phyloP scores from a whole-genome alignment of 2,113 vertebrate species.

The Xenotilapia flavipinnis region DNA sequence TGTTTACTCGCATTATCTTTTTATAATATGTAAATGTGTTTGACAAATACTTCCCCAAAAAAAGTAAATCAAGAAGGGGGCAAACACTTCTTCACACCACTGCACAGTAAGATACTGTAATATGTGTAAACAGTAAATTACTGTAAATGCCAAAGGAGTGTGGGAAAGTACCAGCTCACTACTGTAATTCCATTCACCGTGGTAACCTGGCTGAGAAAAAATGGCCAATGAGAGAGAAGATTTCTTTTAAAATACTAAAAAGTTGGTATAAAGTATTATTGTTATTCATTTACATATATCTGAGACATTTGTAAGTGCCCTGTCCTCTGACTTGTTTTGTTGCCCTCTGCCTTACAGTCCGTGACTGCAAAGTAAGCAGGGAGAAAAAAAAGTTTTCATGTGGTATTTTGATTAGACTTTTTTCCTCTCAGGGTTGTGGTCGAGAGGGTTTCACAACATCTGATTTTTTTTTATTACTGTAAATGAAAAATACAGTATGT shows the following conservation, averaged over 20 bases:
- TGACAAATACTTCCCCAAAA: background rate
- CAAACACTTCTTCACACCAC: background rate
- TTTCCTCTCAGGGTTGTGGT: background rate
- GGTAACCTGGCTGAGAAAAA: background rate
- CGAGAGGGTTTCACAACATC: background rate
- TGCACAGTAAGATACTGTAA: background rate
- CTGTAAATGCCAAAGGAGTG: background rate
- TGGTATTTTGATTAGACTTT: background rate
- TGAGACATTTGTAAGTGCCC: background rate
- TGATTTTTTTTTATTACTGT: background rate
- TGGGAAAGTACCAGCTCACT: background rate
- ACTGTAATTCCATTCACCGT: background rate
- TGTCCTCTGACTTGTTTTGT: background rate
- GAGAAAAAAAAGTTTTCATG: background rate
- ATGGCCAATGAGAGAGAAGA: background rate
- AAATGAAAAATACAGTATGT: background rate
- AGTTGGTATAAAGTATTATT: background rate
- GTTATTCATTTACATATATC: background rate
- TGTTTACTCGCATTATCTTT: background rate
- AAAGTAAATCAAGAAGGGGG: background rate
- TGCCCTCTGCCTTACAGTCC: background rate
- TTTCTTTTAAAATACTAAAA: background rate
- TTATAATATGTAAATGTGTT: background rate
- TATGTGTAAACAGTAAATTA: background rate
- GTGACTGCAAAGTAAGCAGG: background rate